Evolutionary conservation across 1,140 invertebrate species (phyloP), one percentile per base, ranked within the genome.

Genomic region (Leptinotarsa undecemlineata): DNA sequence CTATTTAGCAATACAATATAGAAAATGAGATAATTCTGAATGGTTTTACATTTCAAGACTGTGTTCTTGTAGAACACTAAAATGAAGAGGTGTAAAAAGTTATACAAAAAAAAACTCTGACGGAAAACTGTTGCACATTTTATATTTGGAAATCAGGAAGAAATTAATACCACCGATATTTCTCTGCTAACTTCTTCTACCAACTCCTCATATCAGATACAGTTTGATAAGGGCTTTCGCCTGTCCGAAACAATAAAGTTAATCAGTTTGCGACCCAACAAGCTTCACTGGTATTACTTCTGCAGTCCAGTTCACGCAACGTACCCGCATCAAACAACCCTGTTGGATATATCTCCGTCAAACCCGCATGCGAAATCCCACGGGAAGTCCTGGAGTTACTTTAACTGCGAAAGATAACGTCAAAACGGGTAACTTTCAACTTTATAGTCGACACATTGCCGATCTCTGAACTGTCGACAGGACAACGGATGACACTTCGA

Each of bases 201-300:
- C 4, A 8, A 5, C 51, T 57, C 51, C 4, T 17, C 14, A 57
- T 19, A 57, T 57, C 51, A 15, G 17, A 57, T 17, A 57, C 51
- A 57, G 14, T 2, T 19, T 57, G 51, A 57, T 15, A n/a, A 57
- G 15, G 15, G 51, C n/a, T 57, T 57, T 57, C 51, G 51, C n/a
- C 51, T 19, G 51, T 57, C 51, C 51, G 17, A 57, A 57, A 57
- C n/a, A 57, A 57, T 57, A 57, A 57, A 57, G 15, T n/a, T 57
- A 19, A 57, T 57, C 51, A 57, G 51, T 57, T n/a, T 57, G 51
- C 51, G 51, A 57, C 15, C 51, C 51, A 57, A 57, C 51, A 57
- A 57, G 51, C 51, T 57, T 4, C 51, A 57, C 1, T 8, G 51
- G 51, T 57, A 57, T 57, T 57, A 57, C 51, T 57, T 57, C 14